Base-by-base conservation (phyloP, 1,140 invertebrate species). In the Aleiodes sp. region DNA sequence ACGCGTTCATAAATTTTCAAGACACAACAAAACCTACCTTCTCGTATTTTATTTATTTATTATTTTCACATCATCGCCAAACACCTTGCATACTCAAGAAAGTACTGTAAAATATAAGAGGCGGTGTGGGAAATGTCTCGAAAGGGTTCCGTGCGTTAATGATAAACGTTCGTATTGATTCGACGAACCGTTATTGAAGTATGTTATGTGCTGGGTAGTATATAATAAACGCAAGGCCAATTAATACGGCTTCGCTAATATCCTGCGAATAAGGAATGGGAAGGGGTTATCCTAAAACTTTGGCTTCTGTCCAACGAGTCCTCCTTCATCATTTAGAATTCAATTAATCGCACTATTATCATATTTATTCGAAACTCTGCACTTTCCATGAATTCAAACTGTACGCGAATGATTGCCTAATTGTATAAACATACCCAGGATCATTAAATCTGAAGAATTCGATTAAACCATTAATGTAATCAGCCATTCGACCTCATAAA, bases 341-440 rank as follows among this genome's bases (percentile, higher is more conserved):
- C 31, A 41, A 64, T 41, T 39, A 26, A 64, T 10, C 41, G 39
- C 4, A 10, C 62, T n/a, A 63, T 64, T 29, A 41, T 43, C 19
- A 28, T 37, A 64, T n/a, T 7, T 39, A 64, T 64, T 64, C 10
- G 37, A 64, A 46, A 64, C 37, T 64, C 29, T 24, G 16, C 35
- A 16, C 10, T 24, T 39, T 35, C 19, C 9, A 28, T 62, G 31
- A 6, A 19, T 37, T 4, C 33, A 60, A 33, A 33, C 37, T 41
- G 37, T 28, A 52, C 16, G n/a, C n/a, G 2, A 24, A 9, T 52
- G 46, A 52, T 52, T 52, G 46, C 19, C 46, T 52, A 9, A 9
- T 24, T 52, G 10, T 21, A 52, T 52, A 16, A 52, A 52, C 46
- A 46, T 46, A 52, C 21, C 19, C 46, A 52, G 26, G 26, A 16